These are phyloP conservation scores for Rhopalosiphum padi DNA, from an alignment of 1,140 invertebrate species.

Conservation along the genomic window DNA sequence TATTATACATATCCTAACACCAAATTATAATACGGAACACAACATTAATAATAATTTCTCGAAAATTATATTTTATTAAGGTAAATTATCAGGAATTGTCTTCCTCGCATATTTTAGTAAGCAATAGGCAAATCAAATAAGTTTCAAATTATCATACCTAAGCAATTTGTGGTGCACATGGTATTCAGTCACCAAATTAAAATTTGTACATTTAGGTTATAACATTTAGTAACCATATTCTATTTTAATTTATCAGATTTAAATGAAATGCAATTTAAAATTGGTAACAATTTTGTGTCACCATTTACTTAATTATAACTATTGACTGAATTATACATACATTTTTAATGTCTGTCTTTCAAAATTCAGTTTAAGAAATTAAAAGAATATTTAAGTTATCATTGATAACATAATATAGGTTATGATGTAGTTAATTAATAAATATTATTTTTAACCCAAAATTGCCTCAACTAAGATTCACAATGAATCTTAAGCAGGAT, in stretches of 20 bases:
- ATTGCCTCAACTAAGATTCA: neutral
- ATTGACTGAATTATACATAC: neutral
- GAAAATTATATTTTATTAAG: neutral
- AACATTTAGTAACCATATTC: too few species aligned
- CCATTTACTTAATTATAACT: too few species aligned
- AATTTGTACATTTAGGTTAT: neutral
- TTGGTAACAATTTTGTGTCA: too few species aligned
- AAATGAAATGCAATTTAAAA: too few species aligned
- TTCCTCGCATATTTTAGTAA: neutral
- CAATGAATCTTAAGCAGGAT: neutral
- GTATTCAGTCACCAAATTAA: neutral
- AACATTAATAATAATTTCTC: neutral
- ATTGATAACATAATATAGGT: too few species aligned
- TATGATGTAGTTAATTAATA: too few species aligned
- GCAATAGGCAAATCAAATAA: neutral
- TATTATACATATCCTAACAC: too few species aligned
- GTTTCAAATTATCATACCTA: neutral
- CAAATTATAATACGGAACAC: neutral
- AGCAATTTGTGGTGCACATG: neutral
- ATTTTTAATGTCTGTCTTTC: too few species aligned
- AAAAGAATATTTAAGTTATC: too few species aligned
- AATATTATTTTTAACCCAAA: neutral
- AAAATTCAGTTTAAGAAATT: too few species aligned
- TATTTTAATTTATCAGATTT: too few species aligned
- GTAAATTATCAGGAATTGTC: neutral